phyloP scores from a whole-genome alignment of 2,888 invertebrate species.

The Apodemia mormo region DNA sequence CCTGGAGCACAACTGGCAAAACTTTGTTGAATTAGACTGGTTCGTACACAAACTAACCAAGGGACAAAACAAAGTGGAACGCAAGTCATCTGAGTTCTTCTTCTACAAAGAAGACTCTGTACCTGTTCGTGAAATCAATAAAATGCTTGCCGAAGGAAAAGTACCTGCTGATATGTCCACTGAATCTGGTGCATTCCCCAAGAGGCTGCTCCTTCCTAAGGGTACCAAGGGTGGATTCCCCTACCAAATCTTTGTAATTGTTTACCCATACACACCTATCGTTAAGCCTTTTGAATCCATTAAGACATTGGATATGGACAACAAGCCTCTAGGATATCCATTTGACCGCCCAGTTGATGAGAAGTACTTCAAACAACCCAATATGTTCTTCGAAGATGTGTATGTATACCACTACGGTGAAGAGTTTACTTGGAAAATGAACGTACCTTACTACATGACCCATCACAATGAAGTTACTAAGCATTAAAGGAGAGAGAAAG shows the following conservation, averaged over 20 bases:
- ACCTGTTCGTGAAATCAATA: slow-evolving; percentile 81
- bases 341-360: slow-evolving; percentile 78
- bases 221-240: slow-evolving; percentile 86
- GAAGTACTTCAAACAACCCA: slow-evolving; percentile 75
- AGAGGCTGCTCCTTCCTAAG: slow-evolving; percentile 86
- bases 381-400: slow-evolving; percentile 83
- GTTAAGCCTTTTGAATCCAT: slow-evolving; percentile 51
- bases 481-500: slow-evolving; percentile 46
- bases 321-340: slow-evolving; percentile 80
- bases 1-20: slow-evolving; percentile 79
- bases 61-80: slow-evolving; percentile 84
- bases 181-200: slow-evolving; percentile 83
- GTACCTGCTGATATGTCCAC: slow-evolving; percentile 79
- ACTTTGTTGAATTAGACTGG: slow-evolving; percentile 84
- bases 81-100: slow-evolving; percentile 84
- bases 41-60: slow-evolving; percentile 80
- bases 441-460: slow-evolving; percentile 46
- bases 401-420: slow-evolving; percentile 75
- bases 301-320: slow-evolving; percentile 62
- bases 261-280: slow-evolving; percentile 76
- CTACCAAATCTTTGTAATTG: slow-evolving; percentile 84
- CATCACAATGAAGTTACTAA: slow-evolving; percentile 47
- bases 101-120: slow-evolving; percentile 84
- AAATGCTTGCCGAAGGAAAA: slow-evolving; percentile 76
- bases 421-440: slow-evolving; percentile 52